Evolutionary conservation across 2,888 invertebrate species (phyloP).

Genomic region (Eupithecia inturbata): DNA sequence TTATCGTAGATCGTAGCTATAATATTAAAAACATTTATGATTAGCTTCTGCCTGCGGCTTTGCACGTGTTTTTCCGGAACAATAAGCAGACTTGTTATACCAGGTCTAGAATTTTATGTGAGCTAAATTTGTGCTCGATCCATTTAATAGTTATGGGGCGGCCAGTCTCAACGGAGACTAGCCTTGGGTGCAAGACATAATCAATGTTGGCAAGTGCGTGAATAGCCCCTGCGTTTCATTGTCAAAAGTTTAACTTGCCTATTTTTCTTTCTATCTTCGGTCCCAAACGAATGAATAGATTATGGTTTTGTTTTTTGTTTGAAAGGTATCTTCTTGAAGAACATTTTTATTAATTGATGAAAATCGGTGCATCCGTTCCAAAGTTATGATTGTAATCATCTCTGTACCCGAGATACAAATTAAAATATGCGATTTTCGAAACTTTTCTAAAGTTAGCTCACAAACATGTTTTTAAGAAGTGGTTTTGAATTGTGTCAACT

Average conservation of each 20-base stretch:
- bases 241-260: too few relatives aligned
- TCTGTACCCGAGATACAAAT: not conserved
- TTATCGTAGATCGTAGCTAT: not conserved
- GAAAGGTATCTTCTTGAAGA: too few relatives aligned
- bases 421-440: not conserved
- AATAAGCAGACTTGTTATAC: not conserved
- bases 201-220: not conserved
- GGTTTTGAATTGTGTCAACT: conserved; percentile 19
- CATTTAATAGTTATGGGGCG: too few relatives aligned
- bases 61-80: not conserved
- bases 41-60: not conserved
- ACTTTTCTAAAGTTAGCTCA: not conserved
- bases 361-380: not conserved
- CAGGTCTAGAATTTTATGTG: too few relatives aligned
- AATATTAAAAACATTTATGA: not conserved
- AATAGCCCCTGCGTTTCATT: not conserved
- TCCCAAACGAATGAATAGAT: too few relatives aligned
- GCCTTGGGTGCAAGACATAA: not conserved
- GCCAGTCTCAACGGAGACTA: not conserved
- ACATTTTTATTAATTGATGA: not conserved
- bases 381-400: not conserved
- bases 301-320: too few relatives aligned
- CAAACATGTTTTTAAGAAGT: conserved; percentile 1
- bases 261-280: too few relatives aligned
- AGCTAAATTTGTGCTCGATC: too few relatives aligned